Percentiles rank a stretch among this genome's conserved stretches.
These are phyloP conservation scores for Heteronetta atricapilla DNA, from an alignment of 2,113 vertebrate species.

Conservation along the genomic window DNA sequence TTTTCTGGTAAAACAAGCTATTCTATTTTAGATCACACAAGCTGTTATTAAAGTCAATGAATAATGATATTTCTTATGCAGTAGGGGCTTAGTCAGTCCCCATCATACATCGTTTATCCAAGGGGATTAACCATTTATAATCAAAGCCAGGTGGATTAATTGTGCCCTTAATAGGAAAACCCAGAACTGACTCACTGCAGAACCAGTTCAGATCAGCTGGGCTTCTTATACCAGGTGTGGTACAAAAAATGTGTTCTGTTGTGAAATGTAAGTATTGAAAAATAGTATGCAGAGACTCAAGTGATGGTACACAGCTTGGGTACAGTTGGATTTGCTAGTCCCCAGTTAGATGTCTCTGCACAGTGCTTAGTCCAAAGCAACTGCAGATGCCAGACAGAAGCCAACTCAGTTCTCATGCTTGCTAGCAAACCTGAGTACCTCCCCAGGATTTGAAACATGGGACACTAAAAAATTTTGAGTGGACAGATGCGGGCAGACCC, in stretches of 20 bases:
- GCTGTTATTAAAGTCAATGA: constrained; percentile 13
- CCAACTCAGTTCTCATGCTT: neutral
- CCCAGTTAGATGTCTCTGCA: neutral
- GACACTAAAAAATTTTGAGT: neutral
- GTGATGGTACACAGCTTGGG: fast-evolving
- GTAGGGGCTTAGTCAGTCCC: constrained; percentile 5
- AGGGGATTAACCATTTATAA: constrained; percentile 50
- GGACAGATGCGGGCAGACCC: fast-evolving
- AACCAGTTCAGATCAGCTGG: neutral
- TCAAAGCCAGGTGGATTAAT: constrained; percentile 63
- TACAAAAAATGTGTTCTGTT: neutral
- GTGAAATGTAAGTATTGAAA: neutral
- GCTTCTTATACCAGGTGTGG: neutral
- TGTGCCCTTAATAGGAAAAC: constrained; percentile 6
- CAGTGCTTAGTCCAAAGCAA: neutral
- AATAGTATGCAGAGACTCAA: neutral
- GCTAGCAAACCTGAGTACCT: neutral
- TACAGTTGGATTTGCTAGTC: neutral
- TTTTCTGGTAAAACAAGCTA: constrained; percentile 21
- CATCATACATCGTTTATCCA: constrained; percentile 34
- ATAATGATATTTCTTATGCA: constrained; percentile 22
- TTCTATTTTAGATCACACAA: constrained; percentile 20
- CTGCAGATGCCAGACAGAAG: neutral
- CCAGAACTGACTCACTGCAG: neutral
- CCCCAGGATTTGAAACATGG: neutral